Conservation (phyloP, 2,797 vertebrate species). For the Oreochromis grahami region DNA sequence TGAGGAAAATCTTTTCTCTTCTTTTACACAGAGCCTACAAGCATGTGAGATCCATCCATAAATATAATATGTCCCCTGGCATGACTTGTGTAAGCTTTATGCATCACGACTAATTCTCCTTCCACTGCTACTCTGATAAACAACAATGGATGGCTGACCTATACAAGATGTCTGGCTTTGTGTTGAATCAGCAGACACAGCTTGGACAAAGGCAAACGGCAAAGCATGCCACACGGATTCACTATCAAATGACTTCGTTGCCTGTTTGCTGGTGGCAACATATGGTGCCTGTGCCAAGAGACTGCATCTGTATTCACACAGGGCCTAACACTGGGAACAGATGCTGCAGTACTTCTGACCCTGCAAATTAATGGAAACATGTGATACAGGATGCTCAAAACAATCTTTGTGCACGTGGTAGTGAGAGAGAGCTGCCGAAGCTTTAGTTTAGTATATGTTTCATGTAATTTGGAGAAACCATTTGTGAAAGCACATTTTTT, state of each 20-base stretch:
- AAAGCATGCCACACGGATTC: constrained; percentile 55
- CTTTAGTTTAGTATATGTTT: neutral
- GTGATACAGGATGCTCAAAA: constrained; percentile 40
- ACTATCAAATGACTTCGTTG: constrained; percentile 44
- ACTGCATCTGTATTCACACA: constrained; percentile 81
- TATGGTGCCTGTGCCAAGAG: constrained; percentile 46
- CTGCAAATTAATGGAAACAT: constrained; percentile 74
- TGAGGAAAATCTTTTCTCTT: neutral
- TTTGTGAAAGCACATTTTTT: constrained; percentile 18
- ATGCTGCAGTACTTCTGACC: constrained; percentile 78
- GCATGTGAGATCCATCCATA: constrained; percentile 15
- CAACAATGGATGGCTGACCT: constrained; percentile 46
- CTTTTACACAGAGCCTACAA: neutral
- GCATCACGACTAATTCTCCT: constrained; percentile 1
- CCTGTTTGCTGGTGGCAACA: constrained; percentile 59
- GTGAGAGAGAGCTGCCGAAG: neutral
- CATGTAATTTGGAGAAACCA: neutral
- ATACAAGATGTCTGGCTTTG: constrained; percentile 73
- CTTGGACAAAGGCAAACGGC: constrained; percentile 68
- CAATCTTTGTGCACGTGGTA: neutral
- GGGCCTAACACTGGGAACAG: constrained; percentile 70
- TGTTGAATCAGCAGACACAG: constrained; percentile 81
- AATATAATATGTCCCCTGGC: neutral
- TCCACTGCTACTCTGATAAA: neutral
- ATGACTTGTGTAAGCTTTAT: constrained; percentile 2